Evolutionary conservation across 2,113 vertebrate species (phyloP).

Genomic region (Dendropsophus ebraccatus): DNA sequence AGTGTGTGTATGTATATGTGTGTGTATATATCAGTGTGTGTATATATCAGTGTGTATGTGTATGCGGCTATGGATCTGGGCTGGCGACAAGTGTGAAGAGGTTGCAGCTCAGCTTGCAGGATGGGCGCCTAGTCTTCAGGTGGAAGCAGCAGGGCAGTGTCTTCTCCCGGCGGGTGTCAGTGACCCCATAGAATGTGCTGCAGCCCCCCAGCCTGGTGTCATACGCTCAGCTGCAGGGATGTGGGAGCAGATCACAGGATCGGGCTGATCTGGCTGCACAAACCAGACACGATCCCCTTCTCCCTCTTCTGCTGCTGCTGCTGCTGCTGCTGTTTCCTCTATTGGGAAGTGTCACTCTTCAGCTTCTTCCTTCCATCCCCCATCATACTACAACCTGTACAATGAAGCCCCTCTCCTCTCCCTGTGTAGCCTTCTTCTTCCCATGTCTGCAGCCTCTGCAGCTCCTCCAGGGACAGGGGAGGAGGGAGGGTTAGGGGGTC

Average conservation of each 20-base stretch:
- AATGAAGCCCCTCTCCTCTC: neutral
- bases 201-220: neutral
- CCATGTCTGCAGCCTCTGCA: conserved; percentile 38
- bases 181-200: neutral
- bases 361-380: conserved; percentile 23
- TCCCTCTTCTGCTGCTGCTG: too few relatives aligned
- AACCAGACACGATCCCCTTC: neutral
- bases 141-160: conserved; percentile 25
- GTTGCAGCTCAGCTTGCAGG: neutral
- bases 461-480: conserved; percentile 15
- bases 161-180: neutral
- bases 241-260: neutral
- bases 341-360: neutral
- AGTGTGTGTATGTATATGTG: too few relatives aligned
- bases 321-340: conserved; percentile 14
- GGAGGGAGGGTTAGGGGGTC: neutral
- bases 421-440: neutral
- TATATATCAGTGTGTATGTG: too few relatives aligned
- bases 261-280: neutral
- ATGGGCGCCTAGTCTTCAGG: neutral
- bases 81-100: neutral
- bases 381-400: conserved; percentile 1
- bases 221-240: neutral
- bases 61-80: neutral
- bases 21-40: too few relatives aligned